phyloP scores from a whole-genome alignment of 2,797 vertebrate species.

The Chrosomus eos region DNA sequence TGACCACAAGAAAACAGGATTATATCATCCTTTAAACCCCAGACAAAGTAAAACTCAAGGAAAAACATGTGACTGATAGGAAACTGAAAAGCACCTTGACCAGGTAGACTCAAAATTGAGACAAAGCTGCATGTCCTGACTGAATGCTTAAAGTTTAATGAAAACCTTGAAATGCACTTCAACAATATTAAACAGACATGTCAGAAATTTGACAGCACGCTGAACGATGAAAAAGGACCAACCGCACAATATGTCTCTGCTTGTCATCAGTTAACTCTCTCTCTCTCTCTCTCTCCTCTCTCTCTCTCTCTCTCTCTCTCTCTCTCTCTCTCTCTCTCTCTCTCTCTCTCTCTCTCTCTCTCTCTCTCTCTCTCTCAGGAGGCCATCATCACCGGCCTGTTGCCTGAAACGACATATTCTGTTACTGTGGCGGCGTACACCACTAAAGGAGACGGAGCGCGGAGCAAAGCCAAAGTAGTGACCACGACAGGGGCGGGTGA shows the following conservation, averaged over 20 bases:
- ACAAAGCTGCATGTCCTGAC: not conserved
- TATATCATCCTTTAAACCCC: not conserved
- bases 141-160: conserved; percentile 16
- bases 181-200: conserved; percentile 30
- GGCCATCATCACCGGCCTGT: conserved; percentile 85
- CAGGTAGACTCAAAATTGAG: conserved; percentile 11
- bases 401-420: conserved; percentile 93
- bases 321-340: conserved; percentile 48
- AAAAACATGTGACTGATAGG: not conserved
- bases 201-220: not conserved
- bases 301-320: conserved; percentile 35
- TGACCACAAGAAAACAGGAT: conserved; percentile 4
- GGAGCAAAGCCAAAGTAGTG: conserved; percentile 90
- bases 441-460: conserved; percentile 93
- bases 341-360: conserved; percentile 18
- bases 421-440: conserved; percentile 93
- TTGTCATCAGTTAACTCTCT: not conserved
- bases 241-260: conserved; percentile 25
- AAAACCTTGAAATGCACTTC: conserved; percentile 26
- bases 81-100: conserved; percentile 9
- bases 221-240: conserved; percentile 20
- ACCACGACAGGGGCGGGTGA: conserved; percentile 93
- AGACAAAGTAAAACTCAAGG: not conserved
- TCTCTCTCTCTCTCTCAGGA: conserved; percentile 78
- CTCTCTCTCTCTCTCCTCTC: not conserved